phyloP scores from a whole-genome alignment of 2,888 invertebrate genomes.

The Meteorus colon region DNA sequence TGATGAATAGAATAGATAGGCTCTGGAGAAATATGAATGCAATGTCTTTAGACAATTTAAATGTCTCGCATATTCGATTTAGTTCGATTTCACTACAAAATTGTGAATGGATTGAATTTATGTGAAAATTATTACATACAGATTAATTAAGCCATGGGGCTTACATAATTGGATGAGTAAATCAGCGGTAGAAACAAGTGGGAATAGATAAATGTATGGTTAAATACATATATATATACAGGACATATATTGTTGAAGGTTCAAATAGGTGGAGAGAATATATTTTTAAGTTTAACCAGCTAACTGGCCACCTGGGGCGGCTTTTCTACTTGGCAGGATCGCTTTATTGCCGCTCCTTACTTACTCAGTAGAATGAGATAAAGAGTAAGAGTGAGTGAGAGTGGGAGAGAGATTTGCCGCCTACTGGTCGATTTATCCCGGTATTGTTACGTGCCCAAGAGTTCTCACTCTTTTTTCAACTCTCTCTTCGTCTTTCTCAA shows the following conservation, averaged over 20 bases:
- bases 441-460: constrained; percentile 32
- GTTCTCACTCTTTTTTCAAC: neutral
- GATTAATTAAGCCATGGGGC: neutral
- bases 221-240: neutral
- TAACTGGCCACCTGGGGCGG: constrained; percentile 61
- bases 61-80: too few species aligned
- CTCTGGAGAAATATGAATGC: too few species aligned
- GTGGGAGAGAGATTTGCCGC: constrained; percentile 18
- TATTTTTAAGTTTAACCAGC: constrained; percentile 60
- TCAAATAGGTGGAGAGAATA: constrained; percentile 47
- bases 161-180: constrained; percentile 2
- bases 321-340: constrained; percentile 56
- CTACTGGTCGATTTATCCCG: constrained; percentile 42
- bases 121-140: neutral
- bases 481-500: constrained; percentile 13
- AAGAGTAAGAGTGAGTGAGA: constrained; percentile 1
- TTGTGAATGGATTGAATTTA: too few species aligned
- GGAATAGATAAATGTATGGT: constrained; percentile 24
- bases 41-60: too few species aligned
- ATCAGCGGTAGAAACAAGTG: neutral
- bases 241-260: constrained; percentile 3
- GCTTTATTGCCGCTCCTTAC: constrained; percentile 53
- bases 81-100: too few species aligned
- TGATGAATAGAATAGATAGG: too few species aligned
- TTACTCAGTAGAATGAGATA: constrained; percentile 21